Base-by-base conservation (phyloP, 2,888 invertebrate species). In the Brachyptera putata region DNA sequence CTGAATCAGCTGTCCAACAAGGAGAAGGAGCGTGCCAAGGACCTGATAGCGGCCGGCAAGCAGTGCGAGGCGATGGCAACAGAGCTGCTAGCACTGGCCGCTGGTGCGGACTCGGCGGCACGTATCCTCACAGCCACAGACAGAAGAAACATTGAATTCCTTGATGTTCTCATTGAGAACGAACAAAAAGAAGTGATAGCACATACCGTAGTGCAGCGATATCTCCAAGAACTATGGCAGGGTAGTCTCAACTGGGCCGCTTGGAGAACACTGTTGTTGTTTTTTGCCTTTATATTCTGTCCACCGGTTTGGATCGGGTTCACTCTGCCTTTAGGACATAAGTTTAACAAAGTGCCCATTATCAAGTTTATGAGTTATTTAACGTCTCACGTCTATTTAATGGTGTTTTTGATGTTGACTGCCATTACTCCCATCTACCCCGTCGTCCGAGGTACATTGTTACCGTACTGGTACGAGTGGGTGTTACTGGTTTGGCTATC, bases 351-450 rank as follows among this genome's bases (percentile, higher is more conserved):
- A 81, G 94, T 98, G 70, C 99, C 99, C 61, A 97, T 99, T 72
- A 96, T 99, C 72, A 99, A 99, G 79, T 99, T 99, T 78, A 97
- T 98, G 91, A 96, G 97, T 46, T 98, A 99, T 77, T 83, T 99
- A 69, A 97, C 98, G 22, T 97, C 98, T 5, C 99, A 99, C 78
- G 88, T 99, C 70, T 97, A 97, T 77, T 85, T 99, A 68, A 96
- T 98, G 88, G 78, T 93, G 66, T 86, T 98, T 70, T 84, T 98
- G 68, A 85, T 93, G 68, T 80, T 97, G 69, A 93, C 93, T 62
- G 92, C 89, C 43, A 92, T 93, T 66, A 90, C 91, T 63, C 94
- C 94, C 56, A 85, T 91, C 64, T 89, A 91, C 76, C 87, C 89
- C 56, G 89, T 90, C 68, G 85, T 91, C 68, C 82, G 91, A 66